Base-by-base conservation (phyloP, 2,113 vertebrate genomes). In the Cryptomyrus ogoouensis region DNA sequence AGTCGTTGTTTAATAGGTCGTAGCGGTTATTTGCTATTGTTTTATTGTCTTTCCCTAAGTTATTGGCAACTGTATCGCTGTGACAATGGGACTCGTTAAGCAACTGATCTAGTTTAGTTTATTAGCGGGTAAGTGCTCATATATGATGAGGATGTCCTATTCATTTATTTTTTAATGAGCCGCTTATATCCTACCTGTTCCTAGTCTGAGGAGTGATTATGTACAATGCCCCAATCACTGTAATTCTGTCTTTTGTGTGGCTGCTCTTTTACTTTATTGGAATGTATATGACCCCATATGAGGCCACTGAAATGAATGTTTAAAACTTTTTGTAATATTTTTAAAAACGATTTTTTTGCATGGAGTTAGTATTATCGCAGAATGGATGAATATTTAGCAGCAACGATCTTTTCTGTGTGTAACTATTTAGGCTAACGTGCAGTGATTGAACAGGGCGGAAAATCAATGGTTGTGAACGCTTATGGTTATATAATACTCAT, bases 391-490 rank as follows among this genome's bases (percentile, higher is more conserved):
- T 42, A n/a, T 9, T 44, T 31, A 52, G 31, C 53, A 21, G 19
- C 86, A 42, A 62, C 62, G 1, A 39, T 85, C 46, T 83, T 58
- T 89, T 58, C 17, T 52, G 49, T 80, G 74, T 80, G 35, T 35
- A 19, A 39, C 50, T 8, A 90, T 84, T 92, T 94, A 98, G 96
- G 93, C 91, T 91, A 1, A 90, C 12, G 66, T 91, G 91, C 89
- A 77, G 88, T 94, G 89, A 92, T 77, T 87, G 62, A 58, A 27
- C 46, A 39, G 89, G 88, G 86, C 27, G 83, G 92, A 95, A 93
- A 94, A 95, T 95, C 94, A 95, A 98, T 98, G 97, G 94, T 92
- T 92, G 42, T 96, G 96, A 94, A 93, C 90, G 92, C 93, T 90
- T 91, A 91, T 91, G 90, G 93, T 95, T 94, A 94, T 91, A 93